phyloP scores from a whole-genome alignment of 2,888 invertebrate genomes.

The Teinopalpus imperialis region DNA sequence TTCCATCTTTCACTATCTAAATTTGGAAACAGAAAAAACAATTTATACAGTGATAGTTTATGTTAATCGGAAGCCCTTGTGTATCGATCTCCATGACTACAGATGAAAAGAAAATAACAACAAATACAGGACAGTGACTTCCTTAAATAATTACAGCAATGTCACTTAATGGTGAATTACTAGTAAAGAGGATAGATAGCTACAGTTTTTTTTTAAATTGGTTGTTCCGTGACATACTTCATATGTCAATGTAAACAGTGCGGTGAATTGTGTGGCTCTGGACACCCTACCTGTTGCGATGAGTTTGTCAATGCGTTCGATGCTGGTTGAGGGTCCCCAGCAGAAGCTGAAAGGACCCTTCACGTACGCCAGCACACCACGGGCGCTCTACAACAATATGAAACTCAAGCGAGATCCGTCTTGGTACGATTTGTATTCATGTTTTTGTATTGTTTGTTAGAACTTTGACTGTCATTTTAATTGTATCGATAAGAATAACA shows the following conservation, averaged over 20 bases:
- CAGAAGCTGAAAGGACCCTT: slow-evolving; percentile 68
- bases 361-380: slow-evolving; percentile 83
- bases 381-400: slow-evolving; percentile 81
- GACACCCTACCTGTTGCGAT: slow-evolving; percentile 35
- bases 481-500: too few species aligned
- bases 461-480: too few species aligned
- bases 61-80: slow-evolving; percentile 48
- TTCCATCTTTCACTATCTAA: too few species aligned
- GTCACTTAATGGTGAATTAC: slow-evolving; percentile 10
- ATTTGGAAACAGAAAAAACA: too few species aligned
- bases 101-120: slow-evolving; percentile 16
- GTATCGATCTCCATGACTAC: slow-evolving; percentile 51
- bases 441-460: too few species aligned
- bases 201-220: slow-evolving; percentile 16
- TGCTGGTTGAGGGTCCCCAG: slow-evolving; percentile 69
- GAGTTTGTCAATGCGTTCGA: slow-evolving; percentile 66
- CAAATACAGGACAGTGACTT: slow-evolving; percentile 16
- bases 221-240: slow-evolving; percentile 13
- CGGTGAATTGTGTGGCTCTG: slow-evolving; percentile 9
- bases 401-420: slow-evolving; percentile 73
- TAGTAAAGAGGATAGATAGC: slow-evolving; percentile 16
- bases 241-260: slow-evolving; percentile 13
- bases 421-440: slow-evolving; percentile 71
- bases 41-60: too few species aligned
- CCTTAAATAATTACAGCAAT: slow-evolving; percentile 12